Percentiles rank a stretch among this genome's conserved stretches.
Evolutionary conservation across 2,797 vertebrate species (phyloP).

Genomic region (Acrocephalus scirpaceus): DNA sequence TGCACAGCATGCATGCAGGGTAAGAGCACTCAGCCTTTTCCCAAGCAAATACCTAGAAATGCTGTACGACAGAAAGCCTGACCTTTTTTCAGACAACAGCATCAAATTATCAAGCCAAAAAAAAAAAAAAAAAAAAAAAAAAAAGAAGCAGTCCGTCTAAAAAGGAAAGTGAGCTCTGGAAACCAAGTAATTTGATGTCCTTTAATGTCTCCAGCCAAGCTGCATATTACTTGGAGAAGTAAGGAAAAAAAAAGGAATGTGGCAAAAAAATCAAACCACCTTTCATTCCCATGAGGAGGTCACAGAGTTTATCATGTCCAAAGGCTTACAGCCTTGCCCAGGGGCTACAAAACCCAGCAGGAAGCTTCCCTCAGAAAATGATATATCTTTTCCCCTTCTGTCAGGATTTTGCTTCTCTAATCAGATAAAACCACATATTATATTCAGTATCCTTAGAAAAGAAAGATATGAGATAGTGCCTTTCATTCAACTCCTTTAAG

Average conservation of each 20-base stretch:
- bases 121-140: not conserved
- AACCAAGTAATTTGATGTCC: not conserved
- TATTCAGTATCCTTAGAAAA: not conserved
- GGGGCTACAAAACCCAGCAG: not conserved
- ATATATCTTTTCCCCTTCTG: constrained; percentile 4
- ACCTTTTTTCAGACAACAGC: constrained; percentile 7
- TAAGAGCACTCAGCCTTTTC: not conserved
- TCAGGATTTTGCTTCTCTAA: constrained; percentile 26
- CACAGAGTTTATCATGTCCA: constrained; percentile 31
- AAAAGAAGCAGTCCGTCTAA: not conserved
- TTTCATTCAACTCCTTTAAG: constrained; percentile 17
- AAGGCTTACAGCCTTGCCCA: constrained; percentile 11
- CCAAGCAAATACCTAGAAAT: not conserved
- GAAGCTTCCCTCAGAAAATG: not conserved
- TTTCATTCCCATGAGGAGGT: constrained; percentile 34
- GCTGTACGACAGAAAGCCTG: not conserved
- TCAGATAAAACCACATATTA: constrained; percentile 5
- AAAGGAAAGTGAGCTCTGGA: constrained; percentile 15
- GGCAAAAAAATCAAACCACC: not conserved
- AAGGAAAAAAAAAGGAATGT: not conserved
- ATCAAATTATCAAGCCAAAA: not conserved
- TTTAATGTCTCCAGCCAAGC: constrained; percentile 33
- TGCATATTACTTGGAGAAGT: not conserved
- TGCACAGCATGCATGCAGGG: not conserved
- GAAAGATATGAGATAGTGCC: not conserved